Evolutionary conservation across 2,113 vertebrate genomes (phyloP).

Genomic region (Maccullochella peelii): DNA sequence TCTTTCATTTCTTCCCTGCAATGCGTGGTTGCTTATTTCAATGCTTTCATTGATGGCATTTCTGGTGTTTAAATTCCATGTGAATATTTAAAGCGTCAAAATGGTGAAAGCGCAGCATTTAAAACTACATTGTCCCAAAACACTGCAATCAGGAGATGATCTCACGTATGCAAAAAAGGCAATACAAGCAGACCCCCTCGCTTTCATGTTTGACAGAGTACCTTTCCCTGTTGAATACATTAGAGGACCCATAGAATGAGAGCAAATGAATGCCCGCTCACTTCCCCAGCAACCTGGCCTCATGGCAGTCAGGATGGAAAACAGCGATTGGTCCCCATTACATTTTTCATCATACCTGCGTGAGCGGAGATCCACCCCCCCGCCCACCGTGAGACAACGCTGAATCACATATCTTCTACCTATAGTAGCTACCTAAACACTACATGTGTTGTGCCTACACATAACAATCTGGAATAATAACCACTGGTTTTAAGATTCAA

Average conservation of each 20-base stretch:
- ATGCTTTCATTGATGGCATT: constrained; percentile 31
- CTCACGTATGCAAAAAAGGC: constrained; percentile 73
- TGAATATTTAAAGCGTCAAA: constrained; percentile 74
- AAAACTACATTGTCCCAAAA: constrained; percentile 73
- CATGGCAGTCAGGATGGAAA: constrained; percentile 49
- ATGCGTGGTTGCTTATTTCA: constrained; percentile 33
- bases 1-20: constrained; percentile 43
- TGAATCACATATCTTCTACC: constrained; percentile 29
- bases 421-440: constrained; percentile 27
- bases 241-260: constrained; percentile 65
- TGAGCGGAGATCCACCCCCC: constrained; percentile 51
- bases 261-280: constrained; percentile 77
- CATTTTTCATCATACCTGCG: constrained; percentile 73
- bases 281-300: constrained; percentile 51
- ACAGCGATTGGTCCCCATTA: constrained; percentile 68
- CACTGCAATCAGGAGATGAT: constrained; percentile 73
- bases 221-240: constrained; percentile 77
- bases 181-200: constrained; percentile 47
- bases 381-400: constrained; percentile 24
- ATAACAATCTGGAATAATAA: constrained; percentile 52
- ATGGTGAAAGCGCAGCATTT: constrained; percentile 56
- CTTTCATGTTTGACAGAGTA: constrained; percentile 76
- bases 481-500: constrained; percentile 34
- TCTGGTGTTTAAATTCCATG: constrained; percentile 60
- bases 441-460: constrained; percentile 46